These are phyloP conservation scores for Trochalopteron elliotii DNA, from an alignment of 2,113 vertebrate genomes.

Conservation along the genomic window DNA sequence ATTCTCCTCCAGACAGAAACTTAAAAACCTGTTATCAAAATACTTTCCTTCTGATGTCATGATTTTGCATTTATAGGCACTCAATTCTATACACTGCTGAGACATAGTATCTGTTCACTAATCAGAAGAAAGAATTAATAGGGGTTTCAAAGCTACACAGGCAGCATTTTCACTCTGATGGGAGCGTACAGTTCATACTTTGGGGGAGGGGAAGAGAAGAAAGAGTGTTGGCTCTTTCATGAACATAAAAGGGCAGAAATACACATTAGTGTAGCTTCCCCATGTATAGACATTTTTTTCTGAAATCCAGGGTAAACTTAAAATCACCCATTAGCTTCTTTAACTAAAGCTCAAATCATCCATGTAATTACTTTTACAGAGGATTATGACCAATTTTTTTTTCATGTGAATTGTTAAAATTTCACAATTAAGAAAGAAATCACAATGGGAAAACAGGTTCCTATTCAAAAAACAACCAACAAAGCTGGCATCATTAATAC, in stretches of 20 bases:
- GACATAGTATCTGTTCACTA: not conserved
- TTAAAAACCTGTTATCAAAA: not conserved
- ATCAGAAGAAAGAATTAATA: not conserved
- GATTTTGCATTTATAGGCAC: not conserved
- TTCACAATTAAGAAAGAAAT: conserved; percentile 40
- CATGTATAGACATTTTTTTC: conserved; percentile 33
- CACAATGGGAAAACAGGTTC: not conserved
- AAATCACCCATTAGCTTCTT: not conserved
- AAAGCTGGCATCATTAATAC: not conserved
- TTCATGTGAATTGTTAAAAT: not conserved
- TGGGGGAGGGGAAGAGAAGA: conserved; percentile 52
- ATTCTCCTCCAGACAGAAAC: not conserved
- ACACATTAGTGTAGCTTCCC: conserved; percentile 57
- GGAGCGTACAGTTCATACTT: not conserved
- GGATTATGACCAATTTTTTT: not conserved
- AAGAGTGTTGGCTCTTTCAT: conserved; percentile 47
- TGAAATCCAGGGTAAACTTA: conserved; percentile 23
- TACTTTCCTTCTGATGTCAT: not conserved
- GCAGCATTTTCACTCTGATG: conserved; percentile 18
- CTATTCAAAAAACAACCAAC: not conserved
- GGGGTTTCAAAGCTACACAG: conserved; percentile 5
- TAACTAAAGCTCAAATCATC: not conserved
- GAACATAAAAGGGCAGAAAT: conserved; percentile 67
- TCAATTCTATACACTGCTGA: not conserved
- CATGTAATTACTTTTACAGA: not conserved